Percentiles rank a stretch among this genome's conserved stretches.
Conservation (phyloP, 2,888 invertebrate genomes). For the Acrobasis suavella region DNA sequence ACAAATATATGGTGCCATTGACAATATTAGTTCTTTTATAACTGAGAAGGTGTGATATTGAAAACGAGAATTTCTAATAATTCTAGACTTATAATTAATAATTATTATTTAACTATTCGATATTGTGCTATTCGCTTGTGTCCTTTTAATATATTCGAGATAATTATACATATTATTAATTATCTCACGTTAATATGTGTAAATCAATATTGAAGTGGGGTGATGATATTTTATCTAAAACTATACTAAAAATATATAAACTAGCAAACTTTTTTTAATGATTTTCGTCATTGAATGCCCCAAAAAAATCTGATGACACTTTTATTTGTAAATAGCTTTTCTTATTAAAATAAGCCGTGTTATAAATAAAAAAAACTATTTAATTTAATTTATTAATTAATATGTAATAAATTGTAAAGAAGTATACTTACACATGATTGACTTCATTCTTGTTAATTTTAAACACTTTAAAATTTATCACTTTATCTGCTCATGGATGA, state of each 20-base stretch:
- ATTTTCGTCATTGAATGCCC: slow-evolving; percentile 21
- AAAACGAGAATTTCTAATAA: slow-evolving; percentile 28
- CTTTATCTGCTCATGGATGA: neutral
- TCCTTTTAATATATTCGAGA: slow-evolving; percentile 18
- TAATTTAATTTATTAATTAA: too few relatives aligned
- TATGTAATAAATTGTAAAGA: too few relatives aligned
- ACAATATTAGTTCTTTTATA: slow-evolving; percentile 70
- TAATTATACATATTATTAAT: slow-evolving; percentile 10
- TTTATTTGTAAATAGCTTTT: slow-evolving; percentile 2
- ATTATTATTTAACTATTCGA: slow-evolving; percentile 15
- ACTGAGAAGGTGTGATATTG: slow-evolving; percentile 38
- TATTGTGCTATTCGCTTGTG: slow-evolving; percentile 25
- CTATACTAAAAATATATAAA: neutral
- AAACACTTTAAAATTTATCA: neutral
- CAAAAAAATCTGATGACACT: slow-evolving; percentile 13
- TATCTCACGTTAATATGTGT: neutral
- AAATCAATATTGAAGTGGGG: neutral
- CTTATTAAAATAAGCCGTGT: neutral
- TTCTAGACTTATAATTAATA: slow-evolving; percentile 20
- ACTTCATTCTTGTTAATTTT: too few relatives aligned
- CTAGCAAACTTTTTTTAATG: neutral
- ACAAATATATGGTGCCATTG: slow-evolving; percentile 64
- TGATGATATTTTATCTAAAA: neutral
- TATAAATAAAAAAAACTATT: too few relatives aligned
- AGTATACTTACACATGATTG: neutral